Base-by-base conservation (phyloP, 2,797 vertebrate genomes). In the Leuciscus waleckii region DNA sequence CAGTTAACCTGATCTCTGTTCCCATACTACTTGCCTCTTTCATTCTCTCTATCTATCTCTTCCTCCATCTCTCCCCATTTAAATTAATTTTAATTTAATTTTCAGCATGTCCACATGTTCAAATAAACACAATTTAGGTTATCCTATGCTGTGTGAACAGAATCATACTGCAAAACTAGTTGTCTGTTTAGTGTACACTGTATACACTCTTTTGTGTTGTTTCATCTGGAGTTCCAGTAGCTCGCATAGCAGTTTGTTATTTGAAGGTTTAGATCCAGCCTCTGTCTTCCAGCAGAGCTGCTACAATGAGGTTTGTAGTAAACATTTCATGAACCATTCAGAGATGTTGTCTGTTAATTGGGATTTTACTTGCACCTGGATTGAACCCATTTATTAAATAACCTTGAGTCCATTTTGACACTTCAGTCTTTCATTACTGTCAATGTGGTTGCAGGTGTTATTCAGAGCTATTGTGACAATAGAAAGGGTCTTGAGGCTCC, bases 1-100 rank as follows among this genome's bases (percentile, higher is more conserved):
- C 84, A 41, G 68, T 79, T 85, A 81, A 26, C 14, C 32, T 70
- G 19, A 76, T 84, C 82, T 81, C 80, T 71, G 61, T 84, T 0
- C 56, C 3, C 32, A 43, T 37, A 77, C n/a, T 70, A 21, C 32
- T 79, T 13, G 23, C 58, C 21, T 63, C 65, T 82, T 89, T 77
- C 54, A 75, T 79, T 75, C 86, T 70, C 54, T 76, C 76, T 54
- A 14, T 17, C 46, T 69, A 8, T 76, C 32, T 69, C 39, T 61
- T 82, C 67, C 35, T 82, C 0, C 63, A 1, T 81, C 76, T 77
- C 70, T 69, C 54, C 54, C 21, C 46, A 67, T 26, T 29, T 26
- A 74, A 51, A 74, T 74, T 1, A 35, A 35, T 35, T 35, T 35
- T 35, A 35, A 35, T 63, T 29, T 63, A 7, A 16, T 63, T 63